Conservation (phyloP, 2,888 invertebrate species). For the Periphyllus acericola region DNA sequence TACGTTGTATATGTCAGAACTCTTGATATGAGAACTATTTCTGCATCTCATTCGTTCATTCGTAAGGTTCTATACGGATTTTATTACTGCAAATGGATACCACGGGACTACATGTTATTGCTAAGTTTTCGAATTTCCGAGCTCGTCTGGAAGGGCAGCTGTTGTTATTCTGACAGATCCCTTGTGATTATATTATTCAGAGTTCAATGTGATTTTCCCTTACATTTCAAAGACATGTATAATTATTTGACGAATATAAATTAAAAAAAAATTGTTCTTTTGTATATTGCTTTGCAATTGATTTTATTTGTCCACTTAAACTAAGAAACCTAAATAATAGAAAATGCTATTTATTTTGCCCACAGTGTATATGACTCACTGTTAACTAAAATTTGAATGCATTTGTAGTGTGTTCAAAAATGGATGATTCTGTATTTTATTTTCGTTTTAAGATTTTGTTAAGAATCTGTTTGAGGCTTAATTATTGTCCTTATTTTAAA, state of each 20-base stretch:
- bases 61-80: neutral
- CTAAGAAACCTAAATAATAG: no score
- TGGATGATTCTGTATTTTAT: no score
- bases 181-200: conserved; percentile 29
- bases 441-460: no score
- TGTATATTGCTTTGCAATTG: no score
- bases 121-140: conserved; percentile 49
- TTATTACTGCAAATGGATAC: conserved; percentile 43
- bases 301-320: no score
- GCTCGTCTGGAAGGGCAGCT: neutral
- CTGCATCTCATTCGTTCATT: neutral
- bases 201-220: neutral
- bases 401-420: no score
- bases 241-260: neutral
- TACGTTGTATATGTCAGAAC: conserved; percentile 9
- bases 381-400: no score
- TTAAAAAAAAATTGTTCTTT: neutral
- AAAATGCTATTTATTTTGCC: no score
- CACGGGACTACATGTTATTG: conserved; percentile 28
- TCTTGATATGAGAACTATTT: conserved; percentile 27
- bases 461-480: no score
- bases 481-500: no score
- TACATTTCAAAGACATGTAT: neutral
- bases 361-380: no score
- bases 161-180: conserved; percentile 23